Conservation (phyloP, 2,113 vertebrate species). For the Pelecanoides urinatrix region DNA sequence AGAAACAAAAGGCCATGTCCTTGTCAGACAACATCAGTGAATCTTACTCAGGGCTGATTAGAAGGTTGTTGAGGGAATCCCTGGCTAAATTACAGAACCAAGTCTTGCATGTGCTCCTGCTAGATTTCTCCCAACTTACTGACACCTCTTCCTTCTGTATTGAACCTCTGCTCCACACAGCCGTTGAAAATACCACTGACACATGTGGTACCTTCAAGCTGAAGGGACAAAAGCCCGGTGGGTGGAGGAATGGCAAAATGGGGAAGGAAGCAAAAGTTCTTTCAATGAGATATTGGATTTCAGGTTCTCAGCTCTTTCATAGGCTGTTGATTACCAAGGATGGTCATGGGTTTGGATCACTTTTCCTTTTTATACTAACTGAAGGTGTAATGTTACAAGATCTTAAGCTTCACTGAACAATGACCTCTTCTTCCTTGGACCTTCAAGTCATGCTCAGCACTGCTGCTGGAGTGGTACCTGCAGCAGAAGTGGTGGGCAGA, state of each 20-base stretch:
- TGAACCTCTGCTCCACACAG: neutral
- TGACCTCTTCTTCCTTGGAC: neutral
- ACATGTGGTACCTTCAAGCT: neutral
- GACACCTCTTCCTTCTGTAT: neutral
- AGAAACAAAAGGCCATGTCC: neutral
- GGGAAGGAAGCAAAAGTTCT: neutral
- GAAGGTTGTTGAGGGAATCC: neutral
- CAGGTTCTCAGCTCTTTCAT: neutral
- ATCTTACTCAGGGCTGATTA: neutral
- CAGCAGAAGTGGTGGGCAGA: neutral
- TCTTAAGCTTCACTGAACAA: neutral
- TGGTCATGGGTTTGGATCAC: neutral
- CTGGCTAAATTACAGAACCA: neutral
- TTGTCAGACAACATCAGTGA: neutral
- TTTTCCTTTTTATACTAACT: neutral
- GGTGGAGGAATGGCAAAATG: neutral
- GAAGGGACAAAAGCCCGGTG: neutral
- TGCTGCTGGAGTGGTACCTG: neutral
- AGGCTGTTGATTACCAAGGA: neutral
- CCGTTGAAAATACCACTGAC: neutral
- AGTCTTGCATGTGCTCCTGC: neutral
- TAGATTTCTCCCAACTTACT: neutral
- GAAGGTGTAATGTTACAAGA: neutral
- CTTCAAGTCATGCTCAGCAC: neutral
- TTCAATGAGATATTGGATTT: neutral